Evolutionary conservation across 2,888 invertebrate genomes (phyloP), one percentile per base, ranked within the genome.

Genomic region (Rotaria sp.): DNA sequence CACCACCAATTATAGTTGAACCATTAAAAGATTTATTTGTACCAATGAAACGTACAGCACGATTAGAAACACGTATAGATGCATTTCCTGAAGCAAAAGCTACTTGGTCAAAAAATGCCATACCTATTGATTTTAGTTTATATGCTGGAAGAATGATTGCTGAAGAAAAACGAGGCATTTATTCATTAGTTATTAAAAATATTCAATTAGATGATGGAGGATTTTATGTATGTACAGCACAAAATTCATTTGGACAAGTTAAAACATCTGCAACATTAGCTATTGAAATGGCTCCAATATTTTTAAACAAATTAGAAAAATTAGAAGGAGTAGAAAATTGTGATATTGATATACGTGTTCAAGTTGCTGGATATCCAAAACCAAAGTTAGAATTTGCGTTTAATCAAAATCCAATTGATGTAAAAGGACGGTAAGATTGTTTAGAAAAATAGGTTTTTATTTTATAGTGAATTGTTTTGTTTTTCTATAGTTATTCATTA

Each of bases 291-390:
- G 85, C 85, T 45, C 86, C 86, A 41, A 45, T 85, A 84, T 86
- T 86, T 80, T 57, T 86, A 74, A 75, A 86, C 48, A 86, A 86
- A 85, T 84, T 86, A 59, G 86, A 86, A 84, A 86, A 86, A 84
- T 59, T 86, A 84, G 84, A 86, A 80, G 86, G 85, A 55, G 86
- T 86, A 15, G 86, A 86, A 59, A 85, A 85, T 38, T 86, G 86
- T 59, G 86, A 86, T 57, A 85, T 85, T 38, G 86, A 86, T 75
- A 85, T 85, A 67, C 30, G 38, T 52, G 85, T 86, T 38, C 86
- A 86, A 57, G 38, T 86, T 30, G 85, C 75, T 50, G 86, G 86
- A 57, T 85, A 85, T 38, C 86, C 86, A n/a, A 85, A 45, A 75
- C 86, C 86, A 21, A 59, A 30, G 18, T 26, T 86, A 41, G 45